Conservation (phyloP, 2,797 vertebrate genomes). For the Leptoclinus maculatus region DNA sequence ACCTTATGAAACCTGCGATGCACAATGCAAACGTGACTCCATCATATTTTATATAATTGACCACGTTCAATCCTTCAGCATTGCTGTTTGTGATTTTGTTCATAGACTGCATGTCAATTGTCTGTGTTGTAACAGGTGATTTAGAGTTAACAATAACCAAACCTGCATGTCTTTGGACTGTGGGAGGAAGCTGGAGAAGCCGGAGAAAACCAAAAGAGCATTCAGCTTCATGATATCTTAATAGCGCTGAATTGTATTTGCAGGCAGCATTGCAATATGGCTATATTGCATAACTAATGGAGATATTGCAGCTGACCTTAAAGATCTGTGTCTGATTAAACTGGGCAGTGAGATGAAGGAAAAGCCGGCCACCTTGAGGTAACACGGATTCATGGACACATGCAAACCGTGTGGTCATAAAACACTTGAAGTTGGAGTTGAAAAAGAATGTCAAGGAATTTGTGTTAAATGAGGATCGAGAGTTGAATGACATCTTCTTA, state of each 20-base stretch:
- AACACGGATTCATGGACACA: conserved; percentile 13
- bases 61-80: neutral
- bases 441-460: neutral
- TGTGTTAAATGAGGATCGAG: neutral
- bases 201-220: neutral
- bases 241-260: neutral
- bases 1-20: neutral
- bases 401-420: too few relatives aligned
- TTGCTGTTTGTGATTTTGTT: neutral
- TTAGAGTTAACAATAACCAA: too few relatives aligned
- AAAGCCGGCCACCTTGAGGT: conserved; percentile 18
- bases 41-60: neutral
- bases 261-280: conserved; percentile 6
- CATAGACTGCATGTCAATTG: neutral
- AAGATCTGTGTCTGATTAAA: conserved; percentile 33
- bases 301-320: conserved; percentile 27
- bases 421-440: too few relatives aligned
- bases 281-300: neutral
- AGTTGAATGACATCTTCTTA: neutral
- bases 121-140: neutral
- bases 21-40: neutral
- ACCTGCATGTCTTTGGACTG: too few relatives aligned
- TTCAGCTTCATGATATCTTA: conserved; percentile 8
- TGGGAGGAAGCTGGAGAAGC: too few relatives aligned
- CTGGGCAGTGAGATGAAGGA: conserved; percentile 13